Base-by-base conservation (phyloP, 2,797 vertebrate species). In the Lepidocolaptes lacrymiger region DNA sequence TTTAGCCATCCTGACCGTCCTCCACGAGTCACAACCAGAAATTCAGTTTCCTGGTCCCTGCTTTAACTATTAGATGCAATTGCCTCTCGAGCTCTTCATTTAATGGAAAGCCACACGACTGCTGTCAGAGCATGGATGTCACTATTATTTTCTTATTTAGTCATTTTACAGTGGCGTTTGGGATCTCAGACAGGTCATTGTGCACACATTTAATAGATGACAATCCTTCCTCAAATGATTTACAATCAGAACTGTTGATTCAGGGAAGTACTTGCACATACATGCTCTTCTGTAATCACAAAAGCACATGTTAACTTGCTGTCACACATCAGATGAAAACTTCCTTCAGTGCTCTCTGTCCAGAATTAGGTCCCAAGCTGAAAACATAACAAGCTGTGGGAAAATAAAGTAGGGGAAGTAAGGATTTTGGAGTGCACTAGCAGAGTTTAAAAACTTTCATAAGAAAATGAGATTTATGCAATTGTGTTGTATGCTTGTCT, bases 91-190 rank as follows among this genome's bases (percentile, higher is more conserved):
- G 94, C 39, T 90, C 80, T 86, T 95, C 76, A 89, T 73, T 93
- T 90, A 95, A 90, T 82, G 34, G 56, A 84, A 95, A 93, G 67
- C 82, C 67, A 95, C 83, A 73, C 32, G 69, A 77, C 89, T 93
- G 89, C 76, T 93, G 88, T 90, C 85, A 79, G 85, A 93, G 52
- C 73, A 71, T 44, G 63, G 59, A 84, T 87, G 89, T 88, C 80
- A 76, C 73, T 89, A 59, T 93, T 96, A 95, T 94, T 94, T 92
- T 92, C 91, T 95, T 96, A 93, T 93, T 96, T 97, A 88, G 89
- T 81, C 14, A 76, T 86, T 96, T 95, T 81, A 82, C 67, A 81
- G 79, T 75, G 69, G 76, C n/a, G 67, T 84, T 92, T 44, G 62
- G 28, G 30, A 89, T 91, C 76, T 92, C 85, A 86, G 68, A 48